phyloP scores from a whole-genome alignment of 1,140 invertebrate species.

The Bradynema listronoti region DNA sequence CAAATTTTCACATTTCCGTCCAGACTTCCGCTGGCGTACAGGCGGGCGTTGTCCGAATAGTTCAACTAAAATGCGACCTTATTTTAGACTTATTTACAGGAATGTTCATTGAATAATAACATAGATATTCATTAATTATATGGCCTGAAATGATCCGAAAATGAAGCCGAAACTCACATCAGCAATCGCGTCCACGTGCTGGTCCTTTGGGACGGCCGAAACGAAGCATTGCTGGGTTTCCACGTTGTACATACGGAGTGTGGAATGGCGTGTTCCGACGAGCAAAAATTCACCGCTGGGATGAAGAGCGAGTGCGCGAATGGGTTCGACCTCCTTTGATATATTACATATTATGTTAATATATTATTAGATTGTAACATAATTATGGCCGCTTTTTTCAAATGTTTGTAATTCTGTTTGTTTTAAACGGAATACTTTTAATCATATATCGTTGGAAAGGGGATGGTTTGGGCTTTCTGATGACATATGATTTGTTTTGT shows the following conservation, averaged over 20 bases:
- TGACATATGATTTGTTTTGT: too few species aligned
- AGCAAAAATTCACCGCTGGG: conserved; percentile 86
- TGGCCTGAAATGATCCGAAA: neutral
- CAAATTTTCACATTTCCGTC: conserved; percentile 81
- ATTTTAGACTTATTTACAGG: too few species aligned
- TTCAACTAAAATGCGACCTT: conserved; percentile 55
- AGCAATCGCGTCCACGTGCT: conserved; percentile 79
- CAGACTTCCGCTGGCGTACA: conserved; percentile 81
- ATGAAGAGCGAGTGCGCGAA: conserved; percentile 83
- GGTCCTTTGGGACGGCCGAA: conserved; percentile 77
- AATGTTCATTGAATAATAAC: too few species aligned
- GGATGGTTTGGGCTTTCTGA: too few species aligned
- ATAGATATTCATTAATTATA: neutral
- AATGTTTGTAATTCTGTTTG: too few species aligned
- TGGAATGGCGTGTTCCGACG: conserved; percentile 84
- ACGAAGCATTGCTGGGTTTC: conserved; percentile 93
- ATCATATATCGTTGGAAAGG: too few species aligned
- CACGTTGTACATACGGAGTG: conserved; percentile 77
- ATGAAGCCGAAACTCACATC: conserved; percentile 63
- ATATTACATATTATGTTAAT: too few species aligned
- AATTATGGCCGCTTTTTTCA: too few species aligned
- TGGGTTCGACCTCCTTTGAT: conserved; percentile 75
- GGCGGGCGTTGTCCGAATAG: conserved; percentile 62
- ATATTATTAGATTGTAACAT: too few species aligned
- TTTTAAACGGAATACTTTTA: too few species aligned